These are phyloP conservation scores for Eumaeus atala DNA, from an alignment of 1,140 invertebrate species.

Conservation along the genomic window DNA sequence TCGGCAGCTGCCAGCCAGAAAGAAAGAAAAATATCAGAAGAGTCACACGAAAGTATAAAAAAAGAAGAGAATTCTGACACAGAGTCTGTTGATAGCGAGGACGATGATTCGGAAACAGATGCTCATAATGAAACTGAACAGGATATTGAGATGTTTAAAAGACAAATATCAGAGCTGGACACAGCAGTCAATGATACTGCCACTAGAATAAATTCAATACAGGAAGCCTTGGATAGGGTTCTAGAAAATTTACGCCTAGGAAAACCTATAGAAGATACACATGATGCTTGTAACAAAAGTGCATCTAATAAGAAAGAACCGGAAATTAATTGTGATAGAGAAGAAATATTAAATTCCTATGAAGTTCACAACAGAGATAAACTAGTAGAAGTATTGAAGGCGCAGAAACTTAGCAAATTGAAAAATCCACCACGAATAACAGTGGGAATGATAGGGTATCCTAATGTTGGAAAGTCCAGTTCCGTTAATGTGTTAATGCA, in stretches of 20 bases:
- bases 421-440: conserved; percentile 80
- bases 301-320: conserved; percentile 15
- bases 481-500: conserved; percentile 96
- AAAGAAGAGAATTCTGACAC: conserved; percentile 33
- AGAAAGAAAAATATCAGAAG: conserved; percentile 61
- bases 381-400: conserved; percentile 81
- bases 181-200: conserved; percentile 64
- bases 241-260: conserved; percentile 50
- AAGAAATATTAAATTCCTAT: conserved; percentile 43
- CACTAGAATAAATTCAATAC: conserved; percentile 67
- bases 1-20: conserved; percentile 74
- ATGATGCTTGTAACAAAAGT: conserved; percentile 20
- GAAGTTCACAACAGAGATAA: conserved; percentile 76
- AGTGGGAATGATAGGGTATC: conserved; percentile 97
- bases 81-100: conserved; percentile 39
- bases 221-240: conserved; percentile 68
- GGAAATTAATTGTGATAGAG: conserved; percentile 15
- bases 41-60: conserved; percentile 46
- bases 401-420: conserved; percentile 76
- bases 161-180: conserved; percentile 49
- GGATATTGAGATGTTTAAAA: conserved; percentile 61
- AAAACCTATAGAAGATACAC: conserved; percentile 43
- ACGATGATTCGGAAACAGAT: conserved; percentile 36
- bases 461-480: conserved; percentile 99
- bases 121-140: conserved; percentile 60